Base-by-base conservation (phyloP, 2,797 vertebrate species). In the Tympanoctomys barrerae region DNA sequence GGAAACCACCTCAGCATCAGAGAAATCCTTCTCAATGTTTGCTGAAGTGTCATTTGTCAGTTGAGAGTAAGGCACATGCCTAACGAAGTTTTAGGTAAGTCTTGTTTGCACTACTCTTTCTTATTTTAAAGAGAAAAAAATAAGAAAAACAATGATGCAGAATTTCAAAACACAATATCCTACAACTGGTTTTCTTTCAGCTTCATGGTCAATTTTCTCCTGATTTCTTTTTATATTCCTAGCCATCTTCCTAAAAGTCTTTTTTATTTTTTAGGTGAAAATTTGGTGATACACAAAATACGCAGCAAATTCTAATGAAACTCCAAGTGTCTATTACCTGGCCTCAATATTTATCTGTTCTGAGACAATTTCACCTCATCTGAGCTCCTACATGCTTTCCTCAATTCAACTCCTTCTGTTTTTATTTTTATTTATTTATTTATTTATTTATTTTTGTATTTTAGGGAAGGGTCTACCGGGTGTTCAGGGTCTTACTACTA, bases 31-130 rank as follows among this genome's bases (percentile, higher is more conserved):
- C 39, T 85, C 66, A 24, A 1, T 24, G 19, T 90, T 89, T 78
- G 92, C 83, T 49, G 82, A 80, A 88, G 59, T 26, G 5, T 96
- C 86, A 46, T 95, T 94, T 87, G 33, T 94, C 78, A 87, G 54
- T 36, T 42, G 83, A 91, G 68, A 75, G 82, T 57, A 33, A 88
- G 73, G 42, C 61, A 81, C 62, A 52, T 46, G 49, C 61, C 71
- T 64, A 79, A 93, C 79, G 79, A 92, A 61, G 13, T 46, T 90
- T 90, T 71, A 73, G 57, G 71, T 77, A 77, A 85, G 52, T 90
- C 91, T 96, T 49, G 2, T 90, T 86, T 87, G 64, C 19, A 14
- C 42, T 28, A 5, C 79, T 93, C 84, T 89, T 94, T 31, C 19
- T 16, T 57, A 57, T 57, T 57, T 57, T 57, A 57, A 57, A 57